These are phyloP conservation scores for Cephus runcator DNA, from an alignment of 2,888 invertebrate genomes.

Conservation along the genomic window DNA sequence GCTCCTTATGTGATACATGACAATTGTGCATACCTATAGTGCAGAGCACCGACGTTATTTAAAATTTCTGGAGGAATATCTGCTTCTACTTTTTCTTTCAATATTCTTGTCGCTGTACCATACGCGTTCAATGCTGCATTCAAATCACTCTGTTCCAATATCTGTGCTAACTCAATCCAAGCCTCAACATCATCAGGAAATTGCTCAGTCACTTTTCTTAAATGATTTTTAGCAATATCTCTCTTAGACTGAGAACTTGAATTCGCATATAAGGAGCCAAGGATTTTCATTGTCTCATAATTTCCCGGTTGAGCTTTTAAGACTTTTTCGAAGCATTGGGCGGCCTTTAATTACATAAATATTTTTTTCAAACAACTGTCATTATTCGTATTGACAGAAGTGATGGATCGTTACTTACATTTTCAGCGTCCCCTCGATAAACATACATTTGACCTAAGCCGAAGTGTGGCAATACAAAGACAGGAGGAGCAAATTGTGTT, in stretches of 20 bases:
- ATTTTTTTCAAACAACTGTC: neutral
- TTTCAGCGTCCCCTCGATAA: slow-evolving; percentile 93
- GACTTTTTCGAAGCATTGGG: slow-evolving; percentile 98
- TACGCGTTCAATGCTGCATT: slow-evolving; percentile 88
- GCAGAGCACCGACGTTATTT: slow-evolving; percentile 96
- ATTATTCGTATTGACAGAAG: neutral
- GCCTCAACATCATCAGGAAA: slow-evolving; percentile 99
- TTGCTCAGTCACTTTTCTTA: slow-evolving; percentile 95
- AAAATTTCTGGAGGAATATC: slow-evolving; percentile 98
- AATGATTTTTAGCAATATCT: slow-evolving; percentile 91
- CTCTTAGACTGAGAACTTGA: slow-evolving; percentile 89
- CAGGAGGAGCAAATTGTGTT: slow-evolving; percentile 95
- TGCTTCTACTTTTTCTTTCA: slow-evolving; percentile 91
- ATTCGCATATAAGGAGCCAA: slow-evolving; percentile 95
- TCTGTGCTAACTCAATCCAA: slow-evolving; percentile 99
- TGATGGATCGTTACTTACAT: slow-evolving; percentile 70
- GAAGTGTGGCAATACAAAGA: slow-evolving; percentile 96
- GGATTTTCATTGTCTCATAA: slow-evolving; percentile 99
- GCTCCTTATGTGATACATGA: neutral
- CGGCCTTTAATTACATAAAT: slow-evolving; percentile 75
- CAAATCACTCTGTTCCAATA: slow-evolving; percentile 94
- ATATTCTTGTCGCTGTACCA: slow-evolving; percentile 90
- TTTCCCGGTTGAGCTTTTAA: slow-evolving; percentile 97
- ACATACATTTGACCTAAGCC: slow-evolving; percentile 99
- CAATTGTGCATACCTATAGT: slow-evolving; percentile 72